Base-by-base conservation (phyloP, 2,113 vertebrate species). In the Solea senegalensis region DNA sequence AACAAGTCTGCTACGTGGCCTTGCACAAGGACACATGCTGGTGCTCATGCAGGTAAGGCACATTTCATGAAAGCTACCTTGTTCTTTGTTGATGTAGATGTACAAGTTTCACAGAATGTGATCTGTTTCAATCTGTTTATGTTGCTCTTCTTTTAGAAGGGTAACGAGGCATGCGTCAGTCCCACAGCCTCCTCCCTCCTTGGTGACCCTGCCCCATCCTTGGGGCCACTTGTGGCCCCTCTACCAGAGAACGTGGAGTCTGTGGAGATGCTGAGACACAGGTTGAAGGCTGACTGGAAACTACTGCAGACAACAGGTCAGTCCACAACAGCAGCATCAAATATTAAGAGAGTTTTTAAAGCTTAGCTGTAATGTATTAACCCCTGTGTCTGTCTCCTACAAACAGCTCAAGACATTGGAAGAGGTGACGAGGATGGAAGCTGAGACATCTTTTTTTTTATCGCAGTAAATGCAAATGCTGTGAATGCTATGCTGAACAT, bases 1-100 rank as follows among this genome's bases (percentile, higher is more conserved):
- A 45, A 89, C 88, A 15, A 79, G 93, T 13, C 76, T 97, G 39
- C 90, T 99, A 3, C 94, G 85, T 82, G 94, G 91, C 1, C 87
- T 96, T 6, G 94, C 94, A 0, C 88, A 93, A 21, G 96, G 95
- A 61, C 93, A 85, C 50, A 90, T 94, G 10, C 84, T 98, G 49
- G 91, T 87, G 0, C 86, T 98, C 14, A 54, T 97, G 1, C 92
- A 95, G 93, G 96, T 96, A 91, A 93, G 93, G 60, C 5, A 45
- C 0, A 26, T 26, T 57, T 11, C 8, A 57, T 48, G 1, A 43
- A 41, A 45, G 16, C 13, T 1, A 13, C 26, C 14, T 53, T 1
- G 9, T 10, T 63, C 7, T n/a, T 44, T 15, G 9, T 55, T 46
- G 16, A 14, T 46, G 40, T 58, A 8, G 48, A 76, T 59, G n/a